Conservation (phyloP, 1,140 invertebrate species). For the Drusus annulatus region DNA sequence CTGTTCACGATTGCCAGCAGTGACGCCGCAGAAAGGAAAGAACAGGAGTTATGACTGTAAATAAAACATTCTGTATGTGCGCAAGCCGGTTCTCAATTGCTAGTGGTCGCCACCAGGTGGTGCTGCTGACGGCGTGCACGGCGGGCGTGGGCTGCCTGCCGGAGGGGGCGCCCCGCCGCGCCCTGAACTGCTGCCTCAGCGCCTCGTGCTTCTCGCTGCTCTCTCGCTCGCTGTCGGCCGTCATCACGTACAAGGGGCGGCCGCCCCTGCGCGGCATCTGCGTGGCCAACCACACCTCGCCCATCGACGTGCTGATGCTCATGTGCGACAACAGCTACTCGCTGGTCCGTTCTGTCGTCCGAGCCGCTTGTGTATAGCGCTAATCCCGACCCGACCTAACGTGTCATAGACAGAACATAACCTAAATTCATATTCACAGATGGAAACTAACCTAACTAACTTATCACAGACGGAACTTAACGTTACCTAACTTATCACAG, state of each 20-base stretch:
- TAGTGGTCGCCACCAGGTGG: slow-evolving; percentile 74
- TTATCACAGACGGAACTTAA: no score
- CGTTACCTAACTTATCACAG: no score
- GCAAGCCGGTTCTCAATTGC: no score
- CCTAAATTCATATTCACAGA: no score
- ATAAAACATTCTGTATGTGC: no score
- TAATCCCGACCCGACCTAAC: neutral
- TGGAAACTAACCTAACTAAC: no score
- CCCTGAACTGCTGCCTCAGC: slow-evolving; percentile 84
- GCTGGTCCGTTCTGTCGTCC: slow-evolving; percentile 77
- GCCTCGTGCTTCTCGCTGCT: slow-evolving; percentile 92
- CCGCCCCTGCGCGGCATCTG: slow-evolving; percentile 95
- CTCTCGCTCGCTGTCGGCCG: slow-evolving; percentile 88
- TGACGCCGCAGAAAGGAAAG: no score
- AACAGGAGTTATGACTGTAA: no score
- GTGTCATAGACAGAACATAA: no score
- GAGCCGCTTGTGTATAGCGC: neutral
- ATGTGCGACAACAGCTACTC: slow-evolving; percentile 99
- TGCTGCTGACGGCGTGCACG: slow-evolving; percentile 87
- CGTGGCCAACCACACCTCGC: slow-evolving; percentile 99
- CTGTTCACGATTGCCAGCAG: no score
- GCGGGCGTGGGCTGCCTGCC: slow-evolving; percentile 88
- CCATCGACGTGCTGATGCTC: slow-evolving; percentile 96
- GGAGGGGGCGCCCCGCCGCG: slow-evolving; percentile 82
- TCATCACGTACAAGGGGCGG: slow-evolving; percentile 91